phyloP scores from a whole-genome alignment of 2,888 invertebrate genomes.

The Tyria jacobaeae region DNA sequence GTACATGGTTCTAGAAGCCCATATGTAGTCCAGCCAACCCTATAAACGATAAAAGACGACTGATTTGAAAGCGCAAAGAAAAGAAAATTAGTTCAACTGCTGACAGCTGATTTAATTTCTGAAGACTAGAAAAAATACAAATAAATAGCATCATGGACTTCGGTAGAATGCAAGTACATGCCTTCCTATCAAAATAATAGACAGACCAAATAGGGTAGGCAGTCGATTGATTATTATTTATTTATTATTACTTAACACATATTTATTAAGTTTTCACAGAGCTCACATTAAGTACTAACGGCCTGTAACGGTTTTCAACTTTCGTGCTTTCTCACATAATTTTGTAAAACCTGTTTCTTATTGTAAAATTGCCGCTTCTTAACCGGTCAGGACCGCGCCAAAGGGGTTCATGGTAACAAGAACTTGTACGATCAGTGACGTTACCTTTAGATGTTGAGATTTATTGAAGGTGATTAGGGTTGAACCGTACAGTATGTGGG shows the following conservation, averaged over 20 bases:
- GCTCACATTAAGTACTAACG: slow-evolving; percentile 41
- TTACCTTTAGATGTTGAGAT: slow-evolving; percentile 26
- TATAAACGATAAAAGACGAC: neutral
- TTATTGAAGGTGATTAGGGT: slow-evolving; percentile 22
- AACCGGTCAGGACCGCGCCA: slow-evolving; percentile 58
- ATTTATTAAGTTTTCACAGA: slow-evolving; percentile 24
- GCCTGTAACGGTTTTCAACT: slow-evolving; percentile 52
- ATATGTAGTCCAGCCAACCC: too few relatives aligned
- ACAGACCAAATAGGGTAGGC: too few relatives aligned
- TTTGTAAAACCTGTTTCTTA: slow-evolving; percentile 66
- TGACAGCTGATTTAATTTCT: neutral
- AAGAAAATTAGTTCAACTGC: neutral
- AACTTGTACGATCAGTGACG: slow-evolving; percentile 34
- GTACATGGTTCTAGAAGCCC: neutral
- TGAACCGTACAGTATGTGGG: neutral
- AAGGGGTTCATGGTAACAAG: slow-evolving; percentile 45
- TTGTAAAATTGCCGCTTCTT: slow-evolving; percentile 60
- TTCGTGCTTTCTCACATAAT: slow-evolving; percentile 63
- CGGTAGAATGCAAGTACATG: neutral
- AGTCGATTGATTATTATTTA: neutral
- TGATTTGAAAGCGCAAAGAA: neutral
- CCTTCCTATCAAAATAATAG: neutral
- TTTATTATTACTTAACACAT: slow-evolving; percentile 13
- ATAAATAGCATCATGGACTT: too few relatives aligned
- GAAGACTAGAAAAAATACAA: neutral